Conservation (phyloP, 2,113 vertebrate species). For the Heptranchias perlo region DNA sequence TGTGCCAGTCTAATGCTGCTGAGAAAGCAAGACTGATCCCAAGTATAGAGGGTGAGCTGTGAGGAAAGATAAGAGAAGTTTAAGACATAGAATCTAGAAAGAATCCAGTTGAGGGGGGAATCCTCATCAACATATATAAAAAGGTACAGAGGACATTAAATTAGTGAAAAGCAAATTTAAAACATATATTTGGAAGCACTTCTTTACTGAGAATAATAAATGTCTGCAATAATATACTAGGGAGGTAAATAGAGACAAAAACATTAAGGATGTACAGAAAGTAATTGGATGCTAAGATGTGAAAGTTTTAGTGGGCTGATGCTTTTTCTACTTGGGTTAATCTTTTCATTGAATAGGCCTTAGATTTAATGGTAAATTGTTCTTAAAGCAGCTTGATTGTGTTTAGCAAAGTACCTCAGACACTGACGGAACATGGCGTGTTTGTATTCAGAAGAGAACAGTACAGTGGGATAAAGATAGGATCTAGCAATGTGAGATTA, state of each 20-base stretch:
- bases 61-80: background rate
- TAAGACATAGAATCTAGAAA: background rate
- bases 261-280: background rate
- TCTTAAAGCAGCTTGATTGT: background rate
- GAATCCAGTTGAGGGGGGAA: too few relatives aligned
- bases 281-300: background rate
- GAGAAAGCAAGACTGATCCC: background rate
- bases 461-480: background rate
- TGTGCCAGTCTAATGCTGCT: too few relatives aligned
- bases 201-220: background rate
- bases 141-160: too few relatives aligned
- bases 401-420: background rate
- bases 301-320: background rate
- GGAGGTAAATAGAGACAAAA: background rate
- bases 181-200: too few relatives aligned
- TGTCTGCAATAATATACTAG: background rate
- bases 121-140: too few relatives aligned
- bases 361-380: background rate
- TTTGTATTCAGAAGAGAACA: background rate
- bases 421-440: background rate
- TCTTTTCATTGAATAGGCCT: background rate
- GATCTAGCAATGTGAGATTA: background rate
- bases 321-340: background rate
- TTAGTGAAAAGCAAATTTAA: too few relatives aligned
- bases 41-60: background rate